Percentiles rank a stretch among this genome's conserved stretches.
Conservation (phyloP, 2,797 vertebrate species). For the Platalea minor region DNA sequence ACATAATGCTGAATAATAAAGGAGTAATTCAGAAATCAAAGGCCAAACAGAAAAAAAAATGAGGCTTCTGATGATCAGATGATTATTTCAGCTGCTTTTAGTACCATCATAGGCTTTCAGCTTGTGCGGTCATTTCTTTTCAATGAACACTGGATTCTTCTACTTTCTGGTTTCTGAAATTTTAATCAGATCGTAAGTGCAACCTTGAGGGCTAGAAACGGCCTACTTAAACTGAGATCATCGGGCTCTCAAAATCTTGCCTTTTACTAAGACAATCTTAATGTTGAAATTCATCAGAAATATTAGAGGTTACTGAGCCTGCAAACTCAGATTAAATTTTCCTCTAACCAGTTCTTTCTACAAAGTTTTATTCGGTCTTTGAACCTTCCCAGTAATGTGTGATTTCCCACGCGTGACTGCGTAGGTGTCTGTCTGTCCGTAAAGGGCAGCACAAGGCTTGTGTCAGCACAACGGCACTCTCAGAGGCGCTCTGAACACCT, state of each 20-base stretch:
- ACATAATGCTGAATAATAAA: neutral
- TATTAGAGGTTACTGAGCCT: neutral
- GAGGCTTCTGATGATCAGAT: neutral
- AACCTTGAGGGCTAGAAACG: neutral
- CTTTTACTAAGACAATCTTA: neutral
- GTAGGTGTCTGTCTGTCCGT: neutral
- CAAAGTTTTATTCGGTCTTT: neutral
- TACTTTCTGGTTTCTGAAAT: neutral
- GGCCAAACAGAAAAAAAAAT: neutral
- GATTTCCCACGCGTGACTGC: neutral
- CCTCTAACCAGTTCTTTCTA: neutral
- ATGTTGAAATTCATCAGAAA: neutral
- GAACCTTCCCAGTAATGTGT: neutral
- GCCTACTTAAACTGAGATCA: neutral
- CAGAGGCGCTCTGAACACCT: neutral
- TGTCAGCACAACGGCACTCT: neutral
- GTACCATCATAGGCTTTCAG: fast-evolving
- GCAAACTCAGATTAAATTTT: neutral
- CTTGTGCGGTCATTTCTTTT: neutral
- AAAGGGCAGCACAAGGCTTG: neutral
- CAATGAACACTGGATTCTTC: neutral
- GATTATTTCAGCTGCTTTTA: neutral
- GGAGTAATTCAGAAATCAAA: neutral
- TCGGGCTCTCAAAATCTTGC: fast-evolving
- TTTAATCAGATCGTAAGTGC: neutral